A percentile compares a stretch with the other conserved stretches of the same genome.
Conservation (phyloP, 2,113 vertebrate genomes). For the Gavia stellata region DNA sequence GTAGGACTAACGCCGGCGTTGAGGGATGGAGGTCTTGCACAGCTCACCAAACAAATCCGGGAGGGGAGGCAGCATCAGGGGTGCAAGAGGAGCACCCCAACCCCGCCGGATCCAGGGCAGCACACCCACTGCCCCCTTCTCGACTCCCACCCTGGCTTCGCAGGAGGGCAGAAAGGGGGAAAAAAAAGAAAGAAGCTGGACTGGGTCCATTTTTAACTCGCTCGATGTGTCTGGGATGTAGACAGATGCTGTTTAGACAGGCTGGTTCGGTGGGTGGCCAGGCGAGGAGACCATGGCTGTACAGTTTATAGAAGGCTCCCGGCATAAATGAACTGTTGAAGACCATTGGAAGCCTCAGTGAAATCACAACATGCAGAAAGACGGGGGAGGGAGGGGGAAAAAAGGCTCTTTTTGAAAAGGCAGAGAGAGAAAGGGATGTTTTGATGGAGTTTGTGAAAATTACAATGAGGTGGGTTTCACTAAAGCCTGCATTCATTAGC, state of each 20-base stretch:
- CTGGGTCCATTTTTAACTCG: conserved; percentile 64
- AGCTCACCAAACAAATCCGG: conserved; percentile 19
- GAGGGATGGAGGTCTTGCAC: conserved; percentile 38
- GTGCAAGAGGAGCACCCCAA: not conserved
- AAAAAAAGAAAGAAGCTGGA: conserved; percentile 32
- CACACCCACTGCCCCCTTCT: not conserved
- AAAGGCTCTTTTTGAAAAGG: not conserved
- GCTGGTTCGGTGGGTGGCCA: conserved; percentile 89
- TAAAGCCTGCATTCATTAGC: conserved; percentile 76
- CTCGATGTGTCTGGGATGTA: conserved; percentile 77
- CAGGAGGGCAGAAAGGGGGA: not conserved
- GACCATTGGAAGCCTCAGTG: conserved; percentile 89
- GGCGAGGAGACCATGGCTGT: conserved; percentile 66
- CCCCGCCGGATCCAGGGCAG: not conserved
- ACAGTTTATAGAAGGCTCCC: conserved; percentile 83
- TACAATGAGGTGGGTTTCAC: conserved; percentile 57
- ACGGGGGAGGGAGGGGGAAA: conserved; percentile 3
- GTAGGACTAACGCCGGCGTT: not conserved
- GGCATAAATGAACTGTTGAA: conserved; percentile 92
- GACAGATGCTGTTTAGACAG: conserved; percentile 87
- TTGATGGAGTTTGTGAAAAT: conserved; percentile 53
- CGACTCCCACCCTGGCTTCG: not conserved
- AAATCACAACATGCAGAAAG: conserved; percentile 89
- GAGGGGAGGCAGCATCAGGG: not conserved
- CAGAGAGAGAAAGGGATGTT: conserved; percentile 10